Percentiles rank a stretch among this genome's conserved stretches.
phyloP scores from a whole-genome alignment of 2,888 invertebrate genomes.

The Protophormia terraenovae region DNA sequence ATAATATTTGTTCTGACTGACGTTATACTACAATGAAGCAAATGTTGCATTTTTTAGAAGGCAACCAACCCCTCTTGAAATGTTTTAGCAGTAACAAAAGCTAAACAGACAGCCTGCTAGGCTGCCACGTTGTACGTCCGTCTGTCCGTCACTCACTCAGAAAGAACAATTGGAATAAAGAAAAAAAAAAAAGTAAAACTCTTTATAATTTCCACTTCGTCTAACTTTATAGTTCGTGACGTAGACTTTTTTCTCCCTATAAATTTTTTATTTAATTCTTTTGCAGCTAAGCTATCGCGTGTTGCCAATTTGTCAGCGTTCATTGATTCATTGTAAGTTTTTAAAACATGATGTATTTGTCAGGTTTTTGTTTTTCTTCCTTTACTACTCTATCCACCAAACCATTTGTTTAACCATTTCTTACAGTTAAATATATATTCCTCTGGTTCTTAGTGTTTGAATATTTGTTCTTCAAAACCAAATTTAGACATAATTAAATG shows the following conservation, averaged over 20 bases:
- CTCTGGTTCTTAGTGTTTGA: slow-evolving; percentile 24
- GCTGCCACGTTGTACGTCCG: no score
- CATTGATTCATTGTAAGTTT: slow-evolving; percentile 71
- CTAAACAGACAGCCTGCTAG: slow-evolving; percentile 1
- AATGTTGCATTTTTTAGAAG: slow-evolving; percentile 55
- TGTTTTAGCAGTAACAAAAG: slow-evolving; percentile 20
- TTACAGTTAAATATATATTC: slow-evolving; percentile 3
- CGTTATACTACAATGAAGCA: background rate
- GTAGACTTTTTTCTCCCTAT: slow-evolving; percentile 36
- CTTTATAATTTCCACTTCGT: slow-evolving; percentile 63
- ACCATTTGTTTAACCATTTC: slow-evolving; percentile 30
- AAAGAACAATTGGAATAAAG: background rate
- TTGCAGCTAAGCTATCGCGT: slow-evolving; percentile 74
- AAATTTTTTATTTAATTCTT: slow-evolving; percentile 42
- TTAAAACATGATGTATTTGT: slow-evolving; percentile 66
- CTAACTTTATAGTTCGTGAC: slow-evolving; percentile 66
- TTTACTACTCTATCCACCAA: slow-evolving; percentile 17
- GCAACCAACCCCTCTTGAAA: slow-evolving; percentile 47
- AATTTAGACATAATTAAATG: slow-evolving; percentile 80
- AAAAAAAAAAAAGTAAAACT: slow-evolving; percentile 35
- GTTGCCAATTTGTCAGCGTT: slow-evolving; percentile 80
- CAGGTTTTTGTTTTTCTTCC: slow-evolving; percentile 48
- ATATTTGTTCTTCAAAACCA: slow-evolving; percentile 77
- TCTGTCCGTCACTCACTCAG: slow-evolving; percentile 12
- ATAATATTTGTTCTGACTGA: slow-evolving; percentile 51